Evolutionary conservation across 2,113 vertebrate species (phyloP), one percentile per base, ranked within the genome.

Genomic region (Prietella phreatophila): DNA sequence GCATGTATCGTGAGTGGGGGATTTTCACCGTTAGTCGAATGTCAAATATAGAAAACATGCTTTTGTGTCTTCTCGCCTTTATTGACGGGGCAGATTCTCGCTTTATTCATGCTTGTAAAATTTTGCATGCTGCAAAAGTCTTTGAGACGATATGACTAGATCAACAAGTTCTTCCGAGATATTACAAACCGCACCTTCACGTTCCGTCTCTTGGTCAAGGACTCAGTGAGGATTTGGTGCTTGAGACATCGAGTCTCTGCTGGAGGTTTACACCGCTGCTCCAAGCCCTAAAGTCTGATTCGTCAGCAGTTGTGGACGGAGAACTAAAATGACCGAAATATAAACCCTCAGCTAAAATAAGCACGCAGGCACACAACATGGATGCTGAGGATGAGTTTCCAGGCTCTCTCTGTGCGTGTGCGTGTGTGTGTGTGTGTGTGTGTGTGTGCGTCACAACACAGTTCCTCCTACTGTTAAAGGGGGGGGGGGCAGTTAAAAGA

Each of bases 341-440:
- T 94, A 94, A 93, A 89, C 90, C 84, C 91, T 92, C 92, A 93
- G 94, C 93, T 94, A 90, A 82, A 80, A 88, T 33, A 67, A 91
- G 93, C 94, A 93, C 92, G 92, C 82, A 88, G 90, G 86, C 81
- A 33, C 91, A 88, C 89, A 58, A 60, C 69, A 63, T 92, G 93
- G 90, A 89, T 91, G 93, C 92, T 94, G 92, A 93, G 85, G 88
- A 89, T 27, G 91, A 83, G 90, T 82, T 92, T 93, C 89, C 89
- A 67, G 42, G 4, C 10, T 47, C 85, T 63, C 63, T 53, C 80
- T 63, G 63, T 27, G 22, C 7, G 60, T 56, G 55, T 56, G 55
- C 4, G 55, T 56, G 56, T 58, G 56, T 58, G 56, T 58, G 56
- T 58, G 56, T 58, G 90, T 69, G 89, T 86, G 58, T 87, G 42